Percentiles rank a stretch among this genome's conserved stretches.
Conservation (phyloP, 2,797 vertebrate genomes). For the Atherinosoma microstoma region DNA sequence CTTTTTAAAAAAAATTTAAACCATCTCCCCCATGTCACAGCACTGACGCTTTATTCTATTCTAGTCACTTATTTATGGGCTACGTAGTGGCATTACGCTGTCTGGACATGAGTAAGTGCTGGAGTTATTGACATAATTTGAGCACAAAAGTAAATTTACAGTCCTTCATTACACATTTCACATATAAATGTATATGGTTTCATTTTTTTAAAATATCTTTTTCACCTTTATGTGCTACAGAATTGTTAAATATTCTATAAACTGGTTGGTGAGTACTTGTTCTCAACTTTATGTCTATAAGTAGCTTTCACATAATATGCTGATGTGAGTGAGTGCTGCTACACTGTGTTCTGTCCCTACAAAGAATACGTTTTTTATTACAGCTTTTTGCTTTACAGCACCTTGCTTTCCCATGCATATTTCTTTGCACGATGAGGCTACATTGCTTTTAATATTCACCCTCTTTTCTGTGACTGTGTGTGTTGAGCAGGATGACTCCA, state of each 20-base stretch:
- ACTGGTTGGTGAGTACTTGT: neutral
- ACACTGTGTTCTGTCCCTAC: neutral
- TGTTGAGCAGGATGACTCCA: constrained; percentile 47
- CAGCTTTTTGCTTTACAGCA: constrained; percentile 6
- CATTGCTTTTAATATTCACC: constrained; percentile 51
- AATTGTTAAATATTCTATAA: neutral
- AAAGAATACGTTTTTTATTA: constrained; percentile 15
- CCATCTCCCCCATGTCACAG: constrained; percentile 31
- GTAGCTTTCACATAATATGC: neutral
- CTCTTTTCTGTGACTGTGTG: constrained; percentile 21
- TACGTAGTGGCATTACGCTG: constrained; percentile 33
- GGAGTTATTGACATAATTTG: constrained; percentile 28
- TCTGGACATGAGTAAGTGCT: constrained; percentile 49
- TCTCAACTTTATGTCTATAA: neutral
- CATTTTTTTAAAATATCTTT: neutral
- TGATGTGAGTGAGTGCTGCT: constrained; percentile 15
- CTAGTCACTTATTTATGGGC: constrained; percentile 51
- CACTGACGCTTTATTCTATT: constrained; percentile 23
- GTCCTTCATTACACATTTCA: too few relatives aligned
- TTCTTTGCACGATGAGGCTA: constrained; percentile 41
- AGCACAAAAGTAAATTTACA: constrained; percentile 25
- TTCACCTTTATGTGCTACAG: neutral
- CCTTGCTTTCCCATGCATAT: constrained; percentile 35
- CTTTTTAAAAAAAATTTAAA: constrained; percentile 53
- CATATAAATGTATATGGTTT: too few relatives aligned